Percentiles rank a stretch among this genome's conserved stretches.
Conservation (phyloP, 2,113 vertebrate genomes). For the Nothocercus nigrocapillus region DNA sequence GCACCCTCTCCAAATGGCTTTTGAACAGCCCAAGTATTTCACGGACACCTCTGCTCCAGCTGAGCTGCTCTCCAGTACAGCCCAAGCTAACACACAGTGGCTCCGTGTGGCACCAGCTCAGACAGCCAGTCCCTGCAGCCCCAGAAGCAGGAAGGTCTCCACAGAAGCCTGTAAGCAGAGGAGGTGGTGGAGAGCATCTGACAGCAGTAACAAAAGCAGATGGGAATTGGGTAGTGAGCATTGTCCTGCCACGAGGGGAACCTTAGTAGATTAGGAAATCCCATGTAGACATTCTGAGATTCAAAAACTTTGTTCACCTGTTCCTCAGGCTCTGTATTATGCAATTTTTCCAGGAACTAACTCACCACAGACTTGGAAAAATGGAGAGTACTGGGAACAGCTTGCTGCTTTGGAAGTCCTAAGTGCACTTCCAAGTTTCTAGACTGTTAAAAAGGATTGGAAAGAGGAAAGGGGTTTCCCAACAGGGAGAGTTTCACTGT, state of each 20-base stretch:
- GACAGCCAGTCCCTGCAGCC: neutral
- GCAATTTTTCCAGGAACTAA: rapidly evolving
- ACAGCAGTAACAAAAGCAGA: neutral
- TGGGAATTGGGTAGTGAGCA: neutral
- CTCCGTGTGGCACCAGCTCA: neutral
- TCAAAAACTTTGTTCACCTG: neutral
- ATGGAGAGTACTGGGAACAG: neutral
- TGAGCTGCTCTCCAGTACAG: neutral
- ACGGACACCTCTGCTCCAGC: neutral
- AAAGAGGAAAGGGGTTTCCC: neutral
- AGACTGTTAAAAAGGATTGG: neutral
- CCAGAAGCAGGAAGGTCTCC: neutral
- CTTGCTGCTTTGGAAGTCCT: neutral
- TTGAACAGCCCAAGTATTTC: neutral
- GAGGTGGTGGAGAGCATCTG: rapidly evolving
- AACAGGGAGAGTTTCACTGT: neutral
- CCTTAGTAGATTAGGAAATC: neutral
- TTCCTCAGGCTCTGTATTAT: neutral
- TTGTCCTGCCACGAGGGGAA: neutral
- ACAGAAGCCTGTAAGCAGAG: neutral
- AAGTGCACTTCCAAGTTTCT: neutral
- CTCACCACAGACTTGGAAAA: neutral
- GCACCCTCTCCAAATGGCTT: neutral
- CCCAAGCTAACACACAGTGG: neutral
- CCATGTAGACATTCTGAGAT: too few relatives aligned